Evolutionary conservation across 35 echinoderm and acorn worm genomes (phyloP).

Genomic region (Apostichopus parvimensis): DNA sequence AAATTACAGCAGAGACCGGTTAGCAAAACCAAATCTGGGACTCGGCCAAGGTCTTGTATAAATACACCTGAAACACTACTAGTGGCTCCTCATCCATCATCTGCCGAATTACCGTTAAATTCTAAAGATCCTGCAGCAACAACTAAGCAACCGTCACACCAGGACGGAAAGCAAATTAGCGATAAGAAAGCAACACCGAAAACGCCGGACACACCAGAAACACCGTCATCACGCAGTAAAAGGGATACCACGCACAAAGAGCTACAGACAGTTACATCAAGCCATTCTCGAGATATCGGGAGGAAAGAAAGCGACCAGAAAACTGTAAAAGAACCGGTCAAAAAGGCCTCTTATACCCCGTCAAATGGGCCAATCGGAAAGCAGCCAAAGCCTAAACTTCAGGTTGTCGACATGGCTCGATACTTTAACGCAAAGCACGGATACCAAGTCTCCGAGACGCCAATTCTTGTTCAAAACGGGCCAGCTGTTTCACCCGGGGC

Average conservation of each 20-base stretch:
- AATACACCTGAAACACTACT: not conserved
- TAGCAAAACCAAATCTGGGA: not conserved
- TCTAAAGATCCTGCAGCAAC: not conserved
- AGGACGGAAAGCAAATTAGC: not conserved
- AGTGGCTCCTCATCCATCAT: conserved; percentile 39
- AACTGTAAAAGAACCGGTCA: not conserved
- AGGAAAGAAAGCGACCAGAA: not conserved
- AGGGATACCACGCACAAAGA: not conserved
- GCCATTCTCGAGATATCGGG: not conserved
- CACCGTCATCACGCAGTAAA: not conserved
- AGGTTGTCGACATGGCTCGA: conserved; percentile 74
- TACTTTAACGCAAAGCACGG: conserved; percentile 69
- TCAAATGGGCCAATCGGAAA: not conserved
- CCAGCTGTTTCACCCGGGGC: not conserved
- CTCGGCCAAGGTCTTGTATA: not conserved
- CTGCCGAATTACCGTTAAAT: conserved; percentile 3
- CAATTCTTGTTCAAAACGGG: not conserved
- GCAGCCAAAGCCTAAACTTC: conserved; percentile 37
- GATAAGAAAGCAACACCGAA: not conserved
- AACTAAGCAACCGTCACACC: not conserved
- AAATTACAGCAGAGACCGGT: not conserved
- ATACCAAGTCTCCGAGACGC: conserved; percentile 64
- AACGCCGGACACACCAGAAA: not conserved
- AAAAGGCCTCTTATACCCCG: not conserved
- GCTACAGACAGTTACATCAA: not conserved